Evolutionary conservation across 1,140 invertebrate genomes (phyloP).

Genomic region (Pinna nobilis): DNA sequence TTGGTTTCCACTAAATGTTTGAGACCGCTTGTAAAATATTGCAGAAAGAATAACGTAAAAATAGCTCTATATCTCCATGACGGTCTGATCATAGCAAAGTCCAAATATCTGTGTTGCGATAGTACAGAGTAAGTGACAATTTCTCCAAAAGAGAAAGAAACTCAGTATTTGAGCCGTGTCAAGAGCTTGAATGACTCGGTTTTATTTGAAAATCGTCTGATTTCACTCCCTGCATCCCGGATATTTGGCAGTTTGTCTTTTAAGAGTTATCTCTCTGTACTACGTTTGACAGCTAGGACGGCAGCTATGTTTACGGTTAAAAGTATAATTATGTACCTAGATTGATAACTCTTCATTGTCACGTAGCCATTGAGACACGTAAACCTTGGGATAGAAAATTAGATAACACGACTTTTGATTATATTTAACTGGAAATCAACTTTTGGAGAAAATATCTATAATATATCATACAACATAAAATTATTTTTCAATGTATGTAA

Average conservation of each 20-base stretch:
- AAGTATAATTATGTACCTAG: slow-evolving; percentile 8
- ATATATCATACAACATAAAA: neutral
- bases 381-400: slow-evolving; percentile 4
- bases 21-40: slow-evolving; percentile 10
- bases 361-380: neutral
- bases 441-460: neutral
- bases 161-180: neutral
- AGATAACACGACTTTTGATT: neutral
- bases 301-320: neutral
- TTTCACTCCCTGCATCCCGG: neutral
- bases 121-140: neutral
- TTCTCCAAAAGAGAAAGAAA: too few species aligned
- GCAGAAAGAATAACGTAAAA: slow-evolving; percentile 10
- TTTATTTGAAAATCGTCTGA: neutral
- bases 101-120: neutral
- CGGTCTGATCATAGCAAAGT: neutral
- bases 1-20: slow-evolving; percentile 11
- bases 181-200: neutral
- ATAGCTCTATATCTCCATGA: slow-evolving; percentile 24
- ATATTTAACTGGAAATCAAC: neutral
- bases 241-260: neutral
- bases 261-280: neutral
- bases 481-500: too few species aligned
- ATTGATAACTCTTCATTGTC: slow-evolving; percentile 1
- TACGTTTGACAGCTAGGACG: neutral